Evolutionary conservation across 1,140 invertebrate genomes (phyloP), one percentile per base, ranked within the genome.

Genomic region (Charaxes varanes): DNA sequence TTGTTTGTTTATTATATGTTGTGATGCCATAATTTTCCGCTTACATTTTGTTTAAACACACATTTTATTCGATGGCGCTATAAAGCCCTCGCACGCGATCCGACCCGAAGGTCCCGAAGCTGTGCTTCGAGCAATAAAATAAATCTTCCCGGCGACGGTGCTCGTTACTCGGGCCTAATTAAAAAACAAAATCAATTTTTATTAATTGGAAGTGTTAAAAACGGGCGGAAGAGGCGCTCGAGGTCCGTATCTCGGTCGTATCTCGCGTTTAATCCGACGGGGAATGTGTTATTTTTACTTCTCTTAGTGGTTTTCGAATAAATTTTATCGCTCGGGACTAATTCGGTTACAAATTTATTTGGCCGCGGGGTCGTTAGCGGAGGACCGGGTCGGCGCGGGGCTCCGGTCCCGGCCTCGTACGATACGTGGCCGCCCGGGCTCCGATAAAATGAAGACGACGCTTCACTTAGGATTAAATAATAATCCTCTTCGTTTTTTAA

Each of bases 281-380:
- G 52, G 67, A 77, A 83, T 81, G 72, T 80, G 73, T 80, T 83
- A 80, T 79, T 81, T 80, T 80, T 80, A 79, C 73, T 79, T 68
- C 66, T 66, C 69, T 68, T 69, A 67, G 63, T 72, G 72, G 63
- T 73, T 79, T 66, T 83, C 74, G 70, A 80, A 83, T 83, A 80
- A 83, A 83, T 83, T 83, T 83, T 83, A 83, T 83, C 76, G 70
- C 62, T 67, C 36, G 70, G 64, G 74, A 79, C 79, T 83, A 83
- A 83, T 83, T 83, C 81, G 76, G 79, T 80, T 83, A 83, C 79
- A 81, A 83, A 83, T 83, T 83, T 83, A 83, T 83, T 80, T 83
- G 67, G 68, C 60, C 61, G 72, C 68, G 59, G 63, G 62, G 67
- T 73, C 76, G 79, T 83, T 83, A 83, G 80, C 76, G 51, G 64